A percentile compares a stretch with the other conserved stretches of the same genome.
phyloP scores from a whole-genome alignment of 2,888 invertebrate species.

The Melangyna quadrimaculata region DNA sequence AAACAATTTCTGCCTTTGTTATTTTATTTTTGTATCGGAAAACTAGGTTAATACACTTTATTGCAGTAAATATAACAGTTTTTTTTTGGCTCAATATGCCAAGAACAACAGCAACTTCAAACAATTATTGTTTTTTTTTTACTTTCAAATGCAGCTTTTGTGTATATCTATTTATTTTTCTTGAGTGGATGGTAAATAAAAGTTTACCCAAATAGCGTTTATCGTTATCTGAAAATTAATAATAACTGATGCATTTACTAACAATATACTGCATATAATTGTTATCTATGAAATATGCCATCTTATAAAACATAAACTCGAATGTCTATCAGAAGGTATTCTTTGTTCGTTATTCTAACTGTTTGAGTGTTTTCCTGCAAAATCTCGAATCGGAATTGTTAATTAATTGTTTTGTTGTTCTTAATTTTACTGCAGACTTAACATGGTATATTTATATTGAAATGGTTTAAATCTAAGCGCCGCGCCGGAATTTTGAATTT shows the following conservation, averaged over 20 bases:
- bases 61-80: too few species aligned
- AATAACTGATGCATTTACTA: not conserved
- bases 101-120: not conserved
- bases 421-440: not conserved
- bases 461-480: too few species aligned
- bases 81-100: too few species aligned
- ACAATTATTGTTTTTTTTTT: not conserved
- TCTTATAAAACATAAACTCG: conserved; percentile 18
- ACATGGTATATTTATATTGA: too few species aligned
- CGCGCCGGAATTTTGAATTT: not conserved
- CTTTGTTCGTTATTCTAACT: not conserved
- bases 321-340: conserved; percentile 4
- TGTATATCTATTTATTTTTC: not conserved
- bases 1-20: too few species aligned
- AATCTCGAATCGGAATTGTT: not conserved
- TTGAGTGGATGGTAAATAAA: not conserved
- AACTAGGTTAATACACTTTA: too few species aligned
- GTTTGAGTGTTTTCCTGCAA: not conserved
- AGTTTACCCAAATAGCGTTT: not conserved
- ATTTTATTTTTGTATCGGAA: too few species aligned
- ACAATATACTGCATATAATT: too few species aligned
- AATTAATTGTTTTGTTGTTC: not conserved
- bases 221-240: conserved; percentile 3
- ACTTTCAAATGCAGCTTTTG: not conserved
- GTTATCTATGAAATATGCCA: conserved; percentile 13